Evolutionary conservation across 2,888 invertebrate genomes (phyloP).

Genomic region (Luffia ferchaultella): DNA sequence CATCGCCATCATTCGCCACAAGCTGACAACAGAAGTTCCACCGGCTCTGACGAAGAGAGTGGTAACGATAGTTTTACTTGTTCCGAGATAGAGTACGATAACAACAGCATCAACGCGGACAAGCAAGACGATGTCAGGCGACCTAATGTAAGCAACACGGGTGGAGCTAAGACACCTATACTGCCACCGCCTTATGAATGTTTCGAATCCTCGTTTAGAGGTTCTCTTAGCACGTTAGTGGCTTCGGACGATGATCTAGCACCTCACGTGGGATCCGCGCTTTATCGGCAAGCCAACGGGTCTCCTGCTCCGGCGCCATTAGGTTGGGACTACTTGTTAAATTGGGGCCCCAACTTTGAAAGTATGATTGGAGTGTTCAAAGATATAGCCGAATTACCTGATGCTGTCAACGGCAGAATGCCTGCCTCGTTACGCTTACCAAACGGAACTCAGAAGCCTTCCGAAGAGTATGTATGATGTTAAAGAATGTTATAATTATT

Average conservation of each 20-base stretch:
- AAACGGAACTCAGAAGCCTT: constrained; percentile 82
- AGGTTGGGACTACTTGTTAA: constrained; percentile 93
- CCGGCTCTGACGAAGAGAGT: constrained; percentile 88
- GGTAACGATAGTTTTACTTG: constrained; percentile 97
- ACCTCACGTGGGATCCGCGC: constrained; percentile 78
- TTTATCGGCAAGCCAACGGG: constrained; percentile 82
- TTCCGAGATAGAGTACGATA: constrained; percentile 97
- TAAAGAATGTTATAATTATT: constrained; percentile 6
- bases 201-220: constrained; percentile 93
- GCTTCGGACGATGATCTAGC: constrained; percentile 92
- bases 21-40: constrained; percentile 78
- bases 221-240: constrained; percentile 91
- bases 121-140: constrained; percentile 73
- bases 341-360: constrained; percentile 97
- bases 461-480: constrained; percentile 85
- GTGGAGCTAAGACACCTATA: constrained; percentile 70
- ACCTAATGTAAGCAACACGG: constrained; percentile 58
- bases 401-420: constrained; percentile 77
- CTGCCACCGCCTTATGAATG: constrained; percentile 87
- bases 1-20: constrained; percentile 79
- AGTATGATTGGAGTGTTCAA: constrained; percentile 95
- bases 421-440: constrained; percentile 79
- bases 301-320: constrained; percentile 82
- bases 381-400: constrained; percentile 94
- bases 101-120: constrained; percentile 84